A percentile compares a stretch with the other conserved stretches of the same genome.
Conservation (phyloP, 2,888 invertebrate species). For the Empis stercorea region DNA sequence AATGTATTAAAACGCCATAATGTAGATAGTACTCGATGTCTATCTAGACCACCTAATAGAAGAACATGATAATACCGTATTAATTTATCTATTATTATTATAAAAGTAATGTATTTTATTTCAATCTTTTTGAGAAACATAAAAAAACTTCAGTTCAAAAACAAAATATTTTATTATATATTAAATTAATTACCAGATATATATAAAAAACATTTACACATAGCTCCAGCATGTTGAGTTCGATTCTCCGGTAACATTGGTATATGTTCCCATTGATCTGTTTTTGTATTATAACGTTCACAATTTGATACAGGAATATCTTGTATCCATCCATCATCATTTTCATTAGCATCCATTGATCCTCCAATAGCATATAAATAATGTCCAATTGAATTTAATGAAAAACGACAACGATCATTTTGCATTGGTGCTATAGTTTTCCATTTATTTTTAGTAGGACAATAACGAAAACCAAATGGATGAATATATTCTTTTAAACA, state of each 20-base stretch:
- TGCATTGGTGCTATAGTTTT: constrained; percentile 53
- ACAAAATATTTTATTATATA: too few species aligned
- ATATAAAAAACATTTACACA: constrained; percentile 25
- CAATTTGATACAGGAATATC: constrained; percentile 34
- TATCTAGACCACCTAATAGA: constrained; percentile 28
- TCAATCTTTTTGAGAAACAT: background rate
- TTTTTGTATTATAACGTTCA: constrained; percentile 46
- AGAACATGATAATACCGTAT: background rate
- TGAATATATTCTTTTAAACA: constrained; percentile 52
- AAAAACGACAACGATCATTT: constrained; percentile 51
- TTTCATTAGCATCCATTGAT: constrained; percentile 43
- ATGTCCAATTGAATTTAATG: constrained; percentile 43
- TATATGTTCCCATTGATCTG: constrained; percentile 46
- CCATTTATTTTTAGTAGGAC: constrained; percentile 50
- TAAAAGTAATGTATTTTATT: too few species aligned
- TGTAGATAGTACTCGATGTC: constrained; percentile 36
- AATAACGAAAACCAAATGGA: constrained; percentile 56
- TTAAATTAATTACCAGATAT: constrained; percentile 26
- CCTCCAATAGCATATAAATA: constrained; percentile 51
- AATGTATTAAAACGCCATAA: constrained; percentile 41
- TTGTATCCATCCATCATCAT: constrained; percentile 29
- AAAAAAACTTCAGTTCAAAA: too few species aligned
- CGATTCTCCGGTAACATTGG: constrained; percentile 42
- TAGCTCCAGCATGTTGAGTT: constrained; percentile 47
- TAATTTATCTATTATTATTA: too few species aligned